phyloP scores from a whole-genome alignment of 1,140 invertebrate genomes.

The Brachionus asplanchnoidis region DNA sequence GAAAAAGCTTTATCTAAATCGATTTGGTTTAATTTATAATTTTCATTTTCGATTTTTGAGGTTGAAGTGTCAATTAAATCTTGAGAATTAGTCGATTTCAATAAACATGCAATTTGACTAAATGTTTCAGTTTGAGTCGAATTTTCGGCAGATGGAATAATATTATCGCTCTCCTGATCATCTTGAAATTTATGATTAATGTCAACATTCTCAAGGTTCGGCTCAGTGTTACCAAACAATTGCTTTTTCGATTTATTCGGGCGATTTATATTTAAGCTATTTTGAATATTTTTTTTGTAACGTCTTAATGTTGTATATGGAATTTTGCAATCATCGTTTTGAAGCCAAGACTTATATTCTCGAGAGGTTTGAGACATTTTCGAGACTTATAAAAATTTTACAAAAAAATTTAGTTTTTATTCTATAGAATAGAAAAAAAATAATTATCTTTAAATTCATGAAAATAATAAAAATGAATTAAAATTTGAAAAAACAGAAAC shows the following conservation, averaged over 20 bases:
- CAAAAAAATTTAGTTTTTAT: not conserved
- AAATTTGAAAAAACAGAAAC: not conserved
- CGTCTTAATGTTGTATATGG: constrained; percentile 9
- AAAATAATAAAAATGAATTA: not conserved
- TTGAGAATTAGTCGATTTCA: not conserved
- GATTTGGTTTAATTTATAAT: not conserved
- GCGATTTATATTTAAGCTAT: not conserved
- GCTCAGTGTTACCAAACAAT: not conserved
- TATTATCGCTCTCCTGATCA: not conserved
- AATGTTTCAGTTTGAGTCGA: not conserved
- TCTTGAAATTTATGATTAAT: not conserved
- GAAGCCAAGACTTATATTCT: not conserved
- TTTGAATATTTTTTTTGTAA: constrained; percentile 1
- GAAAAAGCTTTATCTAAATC: not conserved
- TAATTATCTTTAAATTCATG: not conserved
- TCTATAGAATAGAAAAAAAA: not conserved
- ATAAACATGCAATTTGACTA: not conserved
- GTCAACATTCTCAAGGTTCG: not conserved
- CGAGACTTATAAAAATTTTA: not conserved
- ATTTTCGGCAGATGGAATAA: not conserved
- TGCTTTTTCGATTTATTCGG: not conserved
- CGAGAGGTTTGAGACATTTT: not conserved
- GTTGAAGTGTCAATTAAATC: not conserved
- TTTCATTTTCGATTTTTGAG: not conserved
- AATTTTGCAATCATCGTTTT: not conserved